Conservation (phyloP, 2,113 vertebrate species). For the Phalacrocorax brasilianus region DNA sequence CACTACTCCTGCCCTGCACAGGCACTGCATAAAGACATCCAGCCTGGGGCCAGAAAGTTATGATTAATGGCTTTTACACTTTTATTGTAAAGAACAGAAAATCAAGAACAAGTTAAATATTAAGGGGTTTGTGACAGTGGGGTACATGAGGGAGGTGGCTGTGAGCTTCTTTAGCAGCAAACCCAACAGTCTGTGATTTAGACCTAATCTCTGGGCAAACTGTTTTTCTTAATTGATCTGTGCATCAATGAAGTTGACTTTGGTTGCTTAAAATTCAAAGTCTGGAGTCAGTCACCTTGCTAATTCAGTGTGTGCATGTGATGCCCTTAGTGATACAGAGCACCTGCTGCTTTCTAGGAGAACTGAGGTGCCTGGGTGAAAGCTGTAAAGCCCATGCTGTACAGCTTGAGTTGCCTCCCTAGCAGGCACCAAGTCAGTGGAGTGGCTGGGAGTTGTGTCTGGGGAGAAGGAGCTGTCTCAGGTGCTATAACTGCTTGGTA, state of each 20-base stretch:
- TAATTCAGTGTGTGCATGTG: neutral
- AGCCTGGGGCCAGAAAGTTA: neutral
- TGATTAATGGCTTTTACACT: neutral
- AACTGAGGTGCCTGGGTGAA: neutral
- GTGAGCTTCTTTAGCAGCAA: neutral
- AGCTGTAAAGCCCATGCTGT: neutral
- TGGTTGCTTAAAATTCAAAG: neutral
- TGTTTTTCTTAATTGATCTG: neutral
- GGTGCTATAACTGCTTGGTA: neutral
- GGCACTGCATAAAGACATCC: neutral
- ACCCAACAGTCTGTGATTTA: neutral
- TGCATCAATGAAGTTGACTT: neutral
- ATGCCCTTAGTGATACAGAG: neutral
- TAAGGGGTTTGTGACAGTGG: neutral
- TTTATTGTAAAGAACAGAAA: neutral
- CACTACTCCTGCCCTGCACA: neutral
- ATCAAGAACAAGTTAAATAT: neutral
- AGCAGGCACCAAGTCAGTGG: too few relatives aligned
- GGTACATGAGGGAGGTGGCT: neutral
- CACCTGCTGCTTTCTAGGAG: neutral
- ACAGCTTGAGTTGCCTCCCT: neutral
- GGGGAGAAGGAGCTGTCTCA: neutral
- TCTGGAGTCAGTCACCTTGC: neutral
- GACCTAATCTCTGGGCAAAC: neutral
- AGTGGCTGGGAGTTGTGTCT: neutral